These are phyloP conservation scores for Heliocidaris erythrogramma DNA, from an alignment of 35 echinoderm and acorn worm genomes.

Conservation along the genomic window DNA sequence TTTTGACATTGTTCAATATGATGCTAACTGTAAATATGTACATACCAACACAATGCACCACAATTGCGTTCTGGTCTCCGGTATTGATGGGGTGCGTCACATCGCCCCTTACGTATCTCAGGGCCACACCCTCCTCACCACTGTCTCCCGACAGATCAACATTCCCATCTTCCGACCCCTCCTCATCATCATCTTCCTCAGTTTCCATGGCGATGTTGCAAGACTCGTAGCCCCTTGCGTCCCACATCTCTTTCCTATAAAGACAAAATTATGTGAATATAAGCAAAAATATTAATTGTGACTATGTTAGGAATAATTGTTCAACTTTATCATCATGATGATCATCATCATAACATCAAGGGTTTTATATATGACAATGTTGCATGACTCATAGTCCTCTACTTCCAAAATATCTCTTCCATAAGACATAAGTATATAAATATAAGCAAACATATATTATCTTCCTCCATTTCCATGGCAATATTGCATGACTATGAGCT, in stretches of 20 bases:
- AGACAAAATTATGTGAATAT: background rate
- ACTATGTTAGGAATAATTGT: too few relatives aligned
- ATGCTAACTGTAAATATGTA: background rate
- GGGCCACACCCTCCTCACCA: conserved; percentile 52
- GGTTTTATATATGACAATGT: too few relatives aligned
- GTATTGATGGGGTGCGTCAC: conserved; percentile 87
- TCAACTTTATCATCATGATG: too few relatives aligned
- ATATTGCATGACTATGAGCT: too few relatives aligned
- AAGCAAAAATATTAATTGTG: too few relatives aligned
- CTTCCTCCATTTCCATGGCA: too few relatives aligned
- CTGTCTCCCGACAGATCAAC: conserved; percentile 17
- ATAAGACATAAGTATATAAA: too few relatives aligned
- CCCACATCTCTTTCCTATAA: conserved; percentile 77
- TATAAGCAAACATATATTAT: too few relatives aligned
- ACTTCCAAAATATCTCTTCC: too few relatives aligned
- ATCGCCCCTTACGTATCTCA: conserved; percentile 86
- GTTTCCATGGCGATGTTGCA: conserved; percentile 71
- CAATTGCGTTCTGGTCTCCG: conserved; percentile 67
- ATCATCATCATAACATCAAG: too few relatives aligned
- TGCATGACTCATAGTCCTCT: too few relatives aligned
- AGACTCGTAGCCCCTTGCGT: conserved; percentile 71
- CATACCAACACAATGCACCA: conserved; percentile 96
- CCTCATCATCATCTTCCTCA: conserved; percentile 86
- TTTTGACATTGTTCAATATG: too few relatives aligned
- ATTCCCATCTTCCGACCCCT: conserved; percentile 31